Percentiles rank a stretch among this genome's conserved stretches.
These are phyloP conservation scores for Spilogale gracilis DNA, from an alignment of 2,113 vertebrate species.

Conservation along the genomic window DNA sequence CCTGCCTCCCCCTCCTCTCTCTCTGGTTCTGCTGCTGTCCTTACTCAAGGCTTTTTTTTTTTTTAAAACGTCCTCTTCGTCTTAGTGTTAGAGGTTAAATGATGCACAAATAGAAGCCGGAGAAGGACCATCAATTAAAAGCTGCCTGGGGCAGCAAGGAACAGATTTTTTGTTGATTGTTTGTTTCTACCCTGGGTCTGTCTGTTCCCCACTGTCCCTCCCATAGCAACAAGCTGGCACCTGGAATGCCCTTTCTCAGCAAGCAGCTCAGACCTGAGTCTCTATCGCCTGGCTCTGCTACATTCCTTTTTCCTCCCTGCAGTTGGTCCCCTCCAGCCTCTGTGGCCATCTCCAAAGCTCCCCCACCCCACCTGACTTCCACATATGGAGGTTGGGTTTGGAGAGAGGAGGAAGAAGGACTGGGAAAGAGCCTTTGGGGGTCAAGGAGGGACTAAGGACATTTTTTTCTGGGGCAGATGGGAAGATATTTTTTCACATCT, in stretches of 20 bases:
- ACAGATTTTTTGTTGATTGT: constrained; percentile 50
- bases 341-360: not conserved
- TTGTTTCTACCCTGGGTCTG: constrained; percentile 9
- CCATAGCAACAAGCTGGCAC: not conserved
- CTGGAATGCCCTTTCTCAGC: not conserved
- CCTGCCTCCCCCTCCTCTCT: not conserved
- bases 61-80: not conserved
- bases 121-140: constrained; percentile 61
- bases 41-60: not conserved
- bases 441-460: not conserved
- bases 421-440: not conserved
- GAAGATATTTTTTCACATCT: constrained; percentile 7
- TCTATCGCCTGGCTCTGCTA: not conserved
- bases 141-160: constrained; percentile 21
- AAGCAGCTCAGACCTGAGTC: not conserved
- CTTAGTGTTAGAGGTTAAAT: not conserved
- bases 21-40: not conserved
- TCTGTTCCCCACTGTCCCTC: not conserved
- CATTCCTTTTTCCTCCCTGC: not conserved
- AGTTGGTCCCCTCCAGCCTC: not conserved
- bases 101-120: constrained; percentile 35
- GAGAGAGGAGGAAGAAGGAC: not conserved
- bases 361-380: not conserved
- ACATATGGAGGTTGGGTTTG: not conserved
- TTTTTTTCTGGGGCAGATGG: not conserved